phyloP scores from a whole-genome alignment of 1,140 invertebrate genomes.

The Meloidogyne floridensis region DNA sequence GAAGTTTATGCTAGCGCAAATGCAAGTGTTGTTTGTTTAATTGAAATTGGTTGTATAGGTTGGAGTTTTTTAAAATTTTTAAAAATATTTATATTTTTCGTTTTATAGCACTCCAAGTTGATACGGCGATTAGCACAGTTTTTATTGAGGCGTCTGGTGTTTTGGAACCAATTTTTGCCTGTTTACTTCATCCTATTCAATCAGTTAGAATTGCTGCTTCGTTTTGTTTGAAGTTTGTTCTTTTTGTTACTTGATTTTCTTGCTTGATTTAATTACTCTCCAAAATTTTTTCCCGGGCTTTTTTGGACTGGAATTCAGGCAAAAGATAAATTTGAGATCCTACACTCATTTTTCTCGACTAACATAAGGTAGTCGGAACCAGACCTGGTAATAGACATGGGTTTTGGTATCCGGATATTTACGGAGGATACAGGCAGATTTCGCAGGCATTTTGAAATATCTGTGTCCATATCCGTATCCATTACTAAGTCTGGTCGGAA shows the following conservation, averaged over 20 bases:
- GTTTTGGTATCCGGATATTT: no score
- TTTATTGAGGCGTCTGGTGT: conserved; percentile 80
- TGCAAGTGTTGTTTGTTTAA: conserved; percentile 76
- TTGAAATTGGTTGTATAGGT: conserved; percentile 76
- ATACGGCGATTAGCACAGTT: conserved; percentile 85
- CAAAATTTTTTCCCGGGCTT: not conserved
- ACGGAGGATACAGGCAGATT: no score
- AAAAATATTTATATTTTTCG: not conserved
- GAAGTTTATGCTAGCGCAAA: conserved; percentile 62
- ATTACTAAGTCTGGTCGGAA: no score
- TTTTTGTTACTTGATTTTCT: not conserved
- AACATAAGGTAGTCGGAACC: no score
- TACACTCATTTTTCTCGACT: no score
- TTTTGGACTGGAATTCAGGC: no score
- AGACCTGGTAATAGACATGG: no score
- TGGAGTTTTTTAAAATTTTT: conserved; percentile 62
- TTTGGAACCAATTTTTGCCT: conserved; percentile 75
- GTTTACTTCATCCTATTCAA: conserved; percentile 87
- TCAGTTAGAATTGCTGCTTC: conserved; percentile 87
- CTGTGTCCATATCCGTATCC: no score
- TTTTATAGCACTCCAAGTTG: conserved; percentile 72
- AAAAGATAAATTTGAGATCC: no score
- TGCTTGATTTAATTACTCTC: not conserved
- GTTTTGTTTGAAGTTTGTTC: conserved; percentile 78
- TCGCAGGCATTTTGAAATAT: no score